Conservation (phyloP, 64 coral and sea anemone genomes). For the Pachyseris speciosa region DNA sequence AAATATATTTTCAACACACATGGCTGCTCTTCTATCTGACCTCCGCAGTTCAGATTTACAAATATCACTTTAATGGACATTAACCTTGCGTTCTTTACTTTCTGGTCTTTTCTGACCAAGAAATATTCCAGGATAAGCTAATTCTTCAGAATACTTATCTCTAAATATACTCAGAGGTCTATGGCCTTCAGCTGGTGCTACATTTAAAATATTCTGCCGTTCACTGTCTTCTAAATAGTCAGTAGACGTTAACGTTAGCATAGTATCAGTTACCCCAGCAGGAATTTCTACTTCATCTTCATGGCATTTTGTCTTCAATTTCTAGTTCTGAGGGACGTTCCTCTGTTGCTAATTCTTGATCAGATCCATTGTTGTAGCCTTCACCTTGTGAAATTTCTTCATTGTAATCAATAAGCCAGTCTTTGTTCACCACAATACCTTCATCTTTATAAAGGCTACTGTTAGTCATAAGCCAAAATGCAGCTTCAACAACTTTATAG, state of each 20-base stretch:
- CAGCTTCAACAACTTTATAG: neutral
- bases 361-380: neutral
- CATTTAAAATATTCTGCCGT: neutral
- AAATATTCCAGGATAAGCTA: no score
- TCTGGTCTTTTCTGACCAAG: no score
- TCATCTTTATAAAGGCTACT: constrained; percentile 20
- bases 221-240: neutral
- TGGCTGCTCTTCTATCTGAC: no score
- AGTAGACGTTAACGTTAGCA: neutral
- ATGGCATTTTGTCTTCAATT: neutral
- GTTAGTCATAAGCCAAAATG: neutral
- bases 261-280: neutral
- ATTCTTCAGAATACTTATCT: neutral
- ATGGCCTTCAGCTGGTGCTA: neutral
- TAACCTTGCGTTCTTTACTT: no score
- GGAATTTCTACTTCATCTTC: neutral
- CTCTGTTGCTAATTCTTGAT: neutral
- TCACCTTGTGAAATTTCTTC: neutral
- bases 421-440: neutral
- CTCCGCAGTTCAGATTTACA: no score
- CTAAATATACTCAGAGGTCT: neutral
- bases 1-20: no score
- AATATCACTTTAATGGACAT: no score
- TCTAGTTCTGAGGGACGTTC: neutral
- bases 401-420: neutral